A percentile compares a stretch with the other conserved stretches of the same genome.
These are phyloP conservation scores for Brachystomella parvula DNA, from an alignment of 1,140 invertebrate species.

Conservation along the genomic window DNA sequence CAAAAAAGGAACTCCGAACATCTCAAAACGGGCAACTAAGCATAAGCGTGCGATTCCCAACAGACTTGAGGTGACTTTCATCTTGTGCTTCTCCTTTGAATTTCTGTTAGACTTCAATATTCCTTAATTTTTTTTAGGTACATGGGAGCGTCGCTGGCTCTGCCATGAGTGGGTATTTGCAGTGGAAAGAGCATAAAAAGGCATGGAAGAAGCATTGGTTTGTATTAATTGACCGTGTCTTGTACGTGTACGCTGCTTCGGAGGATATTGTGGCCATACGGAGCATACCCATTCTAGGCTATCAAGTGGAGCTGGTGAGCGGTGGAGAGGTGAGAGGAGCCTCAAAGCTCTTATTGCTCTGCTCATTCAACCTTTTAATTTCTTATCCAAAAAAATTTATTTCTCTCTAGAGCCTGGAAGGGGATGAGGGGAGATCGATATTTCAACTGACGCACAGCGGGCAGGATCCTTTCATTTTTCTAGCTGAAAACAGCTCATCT, in stretches of 20 bases:
- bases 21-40: slow-evolving; percentile 18
- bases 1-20: slow-evolving; percentile 31
- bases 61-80: slow-evolving; percentile 25
- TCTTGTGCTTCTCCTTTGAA: neutral
- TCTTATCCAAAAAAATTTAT: neutral
- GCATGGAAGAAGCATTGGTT: slow-evolving; percentile 56
- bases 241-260: slow-evolving; percentile 56
- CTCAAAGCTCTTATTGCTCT: neutral
- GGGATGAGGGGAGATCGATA: slow-evolving; percentile 42
- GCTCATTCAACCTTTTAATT: neutral
- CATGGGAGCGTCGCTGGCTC: slow-evolving; percentile 42
- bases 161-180: slow-evolving; percentile 54
- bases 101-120: neutral
- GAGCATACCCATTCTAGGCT: slow-evolving; percentile 52
- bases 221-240: slow-evolving; percentile 55
- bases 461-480: slow-evolving; percentile 47
- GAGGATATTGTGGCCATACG: slow-evolving; percentile 53
- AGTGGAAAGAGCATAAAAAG: slow-evolving; percentile 41
- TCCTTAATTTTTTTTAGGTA: slow-evolving; percentile 6
- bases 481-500: slow-evolving; percentile 43
- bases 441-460: slow-evolving; percentile 50
- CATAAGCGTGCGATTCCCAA: slow-evolving; percentile 27
- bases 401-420: slow-evolving; percentile 38
- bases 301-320: slow-evolving; percentile 43
- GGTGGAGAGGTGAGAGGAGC: slow-evolving; percentile 40